phyloP scores from a whole-genome alignment of 2,113 vertebrate genomes.

The Conger conger region DNA sequence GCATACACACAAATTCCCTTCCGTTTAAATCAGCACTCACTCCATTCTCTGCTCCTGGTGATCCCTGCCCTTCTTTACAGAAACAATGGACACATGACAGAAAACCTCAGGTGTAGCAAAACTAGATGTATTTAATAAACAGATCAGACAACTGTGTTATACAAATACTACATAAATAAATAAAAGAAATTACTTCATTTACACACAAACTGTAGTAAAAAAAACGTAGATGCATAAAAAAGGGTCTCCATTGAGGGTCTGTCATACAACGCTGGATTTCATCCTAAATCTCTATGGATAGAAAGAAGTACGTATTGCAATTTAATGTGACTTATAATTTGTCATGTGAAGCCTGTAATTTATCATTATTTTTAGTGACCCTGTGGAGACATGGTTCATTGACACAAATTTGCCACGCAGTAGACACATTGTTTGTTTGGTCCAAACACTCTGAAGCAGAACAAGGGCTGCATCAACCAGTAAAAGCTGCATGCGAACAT shows the following conservation, averaged over 20 bases:
- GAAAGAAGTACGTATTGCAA: not conserved
- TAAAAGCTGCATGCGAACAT: not conserved
- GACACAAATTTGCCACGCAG: not conserved
- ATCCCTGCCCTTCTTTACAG: not conserved
- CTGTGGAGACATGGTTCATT: not conserved
- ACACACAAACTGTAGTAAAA: not conserved
- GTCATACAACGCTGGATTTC: not conserved
- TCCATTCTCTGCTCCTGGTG: not conserved
- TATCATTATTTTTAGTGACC: not conserved
- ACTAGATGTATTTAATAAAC: slow-evolving; percentile 20
- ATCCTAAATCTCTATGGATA: not conserved
- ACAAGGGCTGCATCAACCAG: not conserved
- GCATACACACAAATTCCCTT: not conserved
- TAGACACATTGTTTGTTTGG: not conserved
- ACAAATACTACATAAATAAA: slow-evolving; percentile 7
- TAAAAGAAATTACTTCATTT: slow-evolving; percentile 6
- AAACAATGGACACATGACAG: not conserved
- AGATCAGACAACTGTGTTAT: slow-evolving; percentile 5
- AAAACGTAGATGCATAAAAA: not conserved
- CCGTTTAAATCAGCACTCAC: not conserved
- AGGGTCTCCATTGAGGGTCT: not conserved
- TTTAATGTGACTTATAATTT: not conserved
- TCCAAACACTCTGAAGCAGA: not conserved
- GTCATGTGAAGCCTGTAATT: not conserved
- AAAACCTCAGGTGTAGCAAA: slow-evolving; percentile 1